phyloP scores from a whole-genome alignment of 92 coral and sea anemone species.

The Heliopora coerulea region DNA sequence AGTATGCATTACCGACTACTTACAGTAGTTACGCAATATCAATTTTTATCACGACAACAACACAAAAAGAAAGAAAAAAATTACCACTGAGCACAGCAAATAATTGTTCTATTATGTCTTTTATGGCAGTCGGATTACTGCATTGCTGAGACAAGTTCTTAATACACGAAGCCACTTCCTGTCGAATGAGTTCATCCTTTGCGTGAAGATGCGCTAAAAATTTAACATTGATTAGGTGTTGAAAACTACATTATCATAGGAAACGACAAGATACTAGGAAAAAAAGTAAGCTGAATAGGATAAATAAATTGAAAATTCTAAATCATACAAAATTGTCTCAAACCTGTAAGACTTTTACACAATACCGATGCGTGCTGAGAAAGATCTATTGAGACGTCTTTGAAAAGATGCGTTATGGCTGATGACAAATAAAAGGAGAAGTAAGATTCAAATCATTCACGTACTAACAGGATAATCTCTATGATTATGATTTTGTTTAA shows the following conservation, averaged over 20 bases:
- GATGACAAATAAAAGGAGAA: too few relatives aligned
- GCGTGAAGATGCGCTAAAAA: constrained; percentile 72
- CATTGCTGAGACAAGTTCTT: constrained; percentile 83
- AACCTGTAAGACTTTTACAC: constrained; percentile 82
- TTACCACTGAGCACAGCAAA: constrained; percentile 83
- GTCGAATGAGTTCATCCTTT: constrained; percentile 76
- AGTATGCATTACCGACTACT: too few relatives aligned
- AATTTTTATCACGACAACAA: too few relatives aligned
- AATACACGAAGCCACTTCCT: constrained; percentile 64
- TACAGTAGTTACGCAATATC: too few relatives aligned
- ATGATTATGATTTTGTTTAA: too few relatives aligned
- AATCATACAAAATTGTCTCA: constrained; percentile 1
- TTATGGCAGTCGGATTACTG: constrained; percentile 81
- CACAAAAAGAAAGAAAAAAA: too few relatives aligned
- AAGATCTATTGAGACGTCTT: constrained; percentile 84
- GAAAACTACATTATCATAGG: neutral
- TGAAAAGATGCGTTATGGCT: constrained; percentile 70
- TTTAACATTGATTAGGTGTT: neutral
- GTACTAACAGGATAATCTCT: too few relatives aligned
- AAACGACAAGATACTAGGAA: too few relatives aligned
- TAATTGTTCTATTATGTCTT: constrained; percentile 70
- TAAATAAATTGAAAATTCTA: neutral
- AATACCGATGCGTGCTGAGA: constrained; percentile 83
- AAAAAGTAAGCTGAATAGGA: too few relatives aligned
- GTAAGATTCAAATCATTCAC: too few relatives aligned